Conservation (phyloP, 1,140 invertebrate genomes). For the Cydia splendana region DNA sequence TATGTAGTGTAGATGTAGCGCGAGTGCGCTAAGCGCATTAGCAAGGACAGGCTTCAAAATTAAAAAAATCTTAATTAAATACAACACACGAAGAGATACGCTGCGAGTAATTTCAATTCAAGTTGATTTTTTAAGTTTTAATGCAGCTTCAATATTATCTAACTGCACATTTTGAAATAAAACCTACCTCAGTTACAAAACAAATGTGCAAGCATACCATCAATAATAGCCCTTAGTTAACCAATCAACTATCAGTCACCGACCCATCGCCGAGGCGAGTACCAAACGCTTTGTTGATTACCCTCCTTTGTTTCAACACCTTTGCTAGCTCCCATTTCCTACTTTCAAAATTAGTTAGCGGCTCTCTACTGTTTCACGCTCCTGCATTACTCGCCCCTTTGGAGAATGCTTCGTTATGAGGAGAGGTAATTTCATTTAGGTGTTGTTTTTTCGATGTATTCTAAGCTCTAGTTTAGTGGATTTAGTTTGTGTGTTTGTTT, state of each 20-base stretch:
- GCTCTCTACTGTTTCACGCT: conserved; percentile 12
- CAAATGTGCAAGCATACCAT: not conserved
- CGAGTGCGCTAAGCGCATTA: too few species aligned
- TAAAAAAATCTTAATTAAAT: too few species aligned
- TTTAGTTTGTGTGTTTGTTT: not conserved
- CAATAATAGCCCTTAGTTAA: conserved; percentile 4
- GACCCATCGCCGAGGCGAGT: not conserved
- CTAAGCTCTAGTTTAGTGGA: not conserved
- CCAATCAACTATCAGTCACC: not conserved
- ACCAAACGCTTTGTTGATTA: conserved; percentile 27
- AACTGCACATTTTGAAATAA: not conserved
- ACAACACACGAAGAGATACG: too few species aligned
- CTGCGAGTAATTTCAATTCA: too few species aligned
- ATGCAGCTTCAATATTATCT: too few species aligned
- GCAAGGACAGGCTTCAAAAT: too few species aligned
- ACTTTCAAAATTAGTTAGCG: conserved; percentile 29
- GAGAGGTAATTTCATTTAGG: not conserved
- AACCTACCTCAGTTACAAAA: not conserved
- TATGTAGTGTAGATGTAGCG: too few species aligned
- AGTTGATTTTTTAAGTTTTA: too few species aligned
- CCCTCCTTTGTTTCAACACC: conserved; percentile 27
- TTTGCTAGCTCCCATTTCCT: conserved; percentile 25
- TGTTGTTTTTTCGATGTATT: not conserved
- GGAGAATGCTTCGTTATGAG: conserved; percentile 11
- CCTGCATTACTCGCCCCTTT: not conserved